phyloP scores from a whole-genome alignment of 2,113 vertebrate species.

The Cololabis saira region DNA sequence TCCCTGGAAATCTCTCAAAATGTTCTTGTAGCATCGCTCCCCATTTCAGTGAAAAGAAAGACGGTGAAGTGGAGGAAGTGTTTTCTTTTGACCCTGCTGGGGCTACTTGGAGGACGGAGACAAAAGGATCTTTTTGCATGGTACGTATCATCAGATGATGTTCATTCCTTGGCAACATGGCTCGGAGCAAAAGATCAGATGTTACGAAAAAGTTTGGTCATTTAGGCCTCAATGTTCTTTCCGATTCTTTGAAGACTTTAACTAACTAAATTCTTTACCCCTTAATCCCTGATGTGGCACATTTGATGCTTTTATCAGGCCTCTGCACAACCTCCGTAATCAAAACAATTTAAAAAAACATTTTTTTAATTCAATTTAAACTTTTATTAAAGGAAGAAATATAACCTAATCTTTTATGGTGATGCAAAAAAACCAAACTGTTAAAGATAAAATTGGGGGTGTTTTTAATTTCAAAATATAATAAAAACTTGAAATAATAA shows the following conservation, averaged over 20 bases:
- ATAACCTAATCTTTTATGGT: no score
- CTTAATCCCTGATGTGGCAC: no score
- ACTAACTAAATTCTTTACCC: no score
- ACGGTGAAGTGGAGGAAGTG: constrained; percentile 6
- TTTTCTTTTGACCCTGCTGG: constrained; percentile 25
- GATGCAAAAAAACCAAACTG: no score
- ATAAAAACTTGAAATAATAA: no score
- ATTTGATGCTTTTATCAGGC: no score
- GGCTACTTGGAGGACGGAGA: constrained; percentile 27
- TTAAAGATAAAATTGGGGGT: no score
- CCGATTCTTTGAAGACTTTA: background rate
- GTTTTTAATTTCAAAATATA: no score
- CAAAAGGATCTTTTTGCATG: constrained; percentile 47
- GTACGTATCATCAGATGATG: constrained; percentile 63
- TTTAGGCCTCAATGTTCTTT: constrained; percentile 18
- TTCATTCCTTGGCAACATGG: background rate
- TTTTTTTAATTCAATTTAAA: no score
- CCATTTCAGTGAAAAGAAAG: background rate
- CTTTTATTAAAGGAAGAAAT: no score
- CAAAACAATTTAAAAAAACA: no score
- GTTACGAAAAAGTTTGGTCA: background rate
- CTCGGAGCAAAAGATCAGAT: background rate
- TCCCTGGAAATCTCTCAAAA: constrained; percentile 59
- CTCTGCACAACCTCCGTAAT: no score
- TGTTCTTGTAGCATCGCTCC: constrained; percentile 53